Conservation (phyloP, 2,113 vertebrate species). For the Micronisus gabar region DNA sequence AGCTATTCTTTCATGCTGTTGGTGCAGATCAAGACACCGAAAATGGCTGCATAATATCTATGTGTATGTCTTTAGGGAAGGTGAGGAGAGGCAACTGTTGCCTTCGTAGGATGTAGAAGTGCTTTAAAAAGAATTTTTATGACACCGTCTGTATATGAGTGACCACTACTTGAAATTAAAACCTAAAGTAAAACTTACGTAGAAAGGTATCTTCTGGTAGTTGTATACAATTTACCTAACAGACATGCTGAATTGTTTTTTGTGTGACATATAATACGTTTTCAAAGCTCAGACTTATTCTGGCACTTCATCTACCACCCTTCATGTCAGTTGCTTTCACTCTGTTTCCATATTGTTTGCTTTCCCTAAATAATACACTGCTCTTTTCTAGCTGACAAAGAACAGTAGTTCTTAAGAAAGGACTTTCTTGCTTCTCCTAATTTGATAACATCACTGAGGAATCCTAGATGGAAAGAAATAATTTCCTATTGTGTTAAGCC, state of each 20-base stretch:
- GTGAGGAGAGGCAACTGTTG: not conserved
- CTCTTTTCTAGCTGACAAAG: constrained; percentile 11
- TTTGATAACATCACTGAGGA: not conserved
- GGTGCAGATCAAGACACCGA: not conserved
- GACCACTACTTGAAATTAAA: not conserved
- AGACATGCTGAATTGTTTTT: not conserved
- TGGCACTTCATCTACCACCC: not conserved
- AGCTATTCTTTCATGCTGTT: not conserved
- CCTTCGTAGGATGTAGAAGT: not conserved
- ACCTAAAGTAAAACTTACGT: not conserved
- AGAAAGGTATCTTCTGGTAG: not conserved
- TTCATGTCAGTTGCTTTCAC: not conserved
- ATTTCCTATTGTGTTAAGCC: not conserved
- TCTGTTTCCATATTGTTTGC: not conserved
- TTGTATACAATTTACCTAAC: not conserved
- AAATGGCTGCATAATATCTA: not conserved
- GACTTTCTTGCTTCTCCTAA: not conserved
- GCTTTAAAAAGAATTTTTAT: not conserved
- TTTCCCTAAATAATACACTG: not conserved
- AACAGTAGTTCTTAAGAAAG: not conserved
- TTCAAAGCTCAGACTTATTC: not conserved
- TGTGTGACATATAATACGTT: not conserved
- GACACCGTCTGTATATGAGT: not conserved
- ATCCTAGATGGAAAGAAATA: not conserved
- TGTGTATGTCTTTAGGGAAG: not conserved